Conservation (phyloP, 2,888 invertebrate genomes). For the Diloba caeruleocephala region DNA sequence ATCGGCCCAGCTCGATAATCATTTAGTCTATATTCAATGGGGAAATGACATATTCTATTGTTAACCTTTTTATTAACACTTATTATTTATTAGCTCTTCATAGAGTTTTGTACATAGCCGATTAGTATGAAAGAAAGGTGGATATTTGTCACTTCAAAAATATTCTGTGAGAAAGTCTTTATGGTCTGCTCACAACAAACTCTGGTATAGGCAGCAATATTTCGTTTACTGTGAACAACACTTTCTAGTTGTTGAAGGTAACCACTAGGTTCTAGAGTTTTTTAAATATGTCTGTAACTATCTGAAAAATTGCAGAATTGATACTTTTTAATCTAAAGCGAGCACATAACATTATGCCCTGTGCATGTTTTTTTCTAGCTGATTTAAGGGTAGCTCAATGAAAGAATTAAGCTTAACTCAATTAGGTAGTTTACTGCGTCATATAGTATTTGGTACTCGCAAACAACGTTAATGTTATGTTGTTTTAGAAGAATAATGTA, state of each 20-base stretch:
- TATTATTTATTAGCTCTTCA: too few species aligned
- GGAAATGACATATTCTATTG: slow-evolving; percentile 17
- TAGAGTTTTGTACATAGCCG: too few species aligned
- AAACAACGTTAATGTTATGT: slow-evolving; percentile 20
- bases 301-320: slow-evolving; percentile 15
- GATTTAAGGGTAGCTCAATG: slow-evolving; percentile 11
- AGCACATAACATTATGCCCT: background rate
- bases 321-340: slow-evolving; percentile 3
- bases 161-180: slow-evolving; percentile 9
- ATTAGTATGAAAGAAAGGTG: too few species aligned
- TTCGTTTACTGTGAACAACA: slow-evolving; percentile 10
- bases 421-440: slow-evolving; percentile 21
- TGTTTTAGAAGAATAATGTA: slow-evolving; percentile 32
- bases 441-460: slow-evolving; percentile 3
- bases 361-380: slow-evolving; percentile 8
- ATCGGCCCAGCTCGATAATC: slow-evolving; percentile 14
- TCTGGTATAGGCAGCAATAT: slow-evolving; percentile 13
- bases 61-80: slow-evolving; percentile 13
- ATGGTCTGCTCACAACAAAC: slow-evolving; percentile 15
- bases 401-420: slow-evolving; percentile 7
- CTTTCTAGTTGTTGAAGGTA: slow-evolving; percentile 10
- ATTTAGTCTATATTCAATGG: slow-evolving; percentile 20
- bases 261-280: too few species aligned
- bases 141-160: slow-evolving; percentile 28
- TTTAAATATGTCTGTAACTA: slow-evolving; percentile 1